Conservation (phyloP, 2,113 vertebrate genomes). For the Atractosteus spatula region DNA sequence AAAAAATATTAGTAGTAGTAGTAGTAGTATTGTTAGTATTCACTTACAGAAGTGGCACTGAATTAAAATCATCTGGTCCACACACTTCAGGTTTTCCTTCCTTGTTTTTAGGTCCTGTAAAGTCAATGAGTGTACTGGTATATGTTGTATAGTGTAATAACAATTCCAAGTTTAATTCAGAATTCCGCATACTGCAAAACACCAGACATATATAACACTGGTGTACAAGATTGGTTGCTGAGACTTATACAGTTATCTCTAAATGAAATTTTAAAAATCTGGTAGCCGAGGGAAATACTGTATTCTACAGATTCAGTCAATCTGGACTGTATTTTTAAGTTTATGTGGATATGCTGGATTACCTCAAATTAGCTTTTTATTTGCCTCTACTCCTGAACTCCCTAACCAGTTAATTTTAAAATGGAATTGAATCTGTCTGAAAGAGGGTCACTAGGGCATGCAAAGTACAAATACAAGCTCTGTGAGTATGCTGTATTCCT, state of each 20-base stretch:
- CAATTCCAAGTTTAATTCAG: slow-evolving; percentile 3
- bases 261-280: slow-evolving; percentile 1
- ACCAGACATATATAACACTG: not conserved
- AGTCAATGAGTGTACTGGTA: slow-evolving; percentile 34
- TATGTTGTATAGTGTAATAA: slow-evolving; percentile 18
- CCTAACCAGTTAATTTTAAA: slow-evolving; percentile 22
- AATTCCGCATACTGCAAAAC: slow-evolving; percentile 5
- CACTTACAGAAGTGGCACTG: slow-evolving; percentile 57
- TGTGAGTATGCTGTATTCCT: not conserved
- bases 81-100: slow-evolving; percentile 59
- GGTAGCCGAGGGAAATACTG: not conserved
- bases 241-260: not conserved
- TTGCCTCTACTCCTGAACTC: slow-evolving; percentile 8
- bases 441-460: not conserved
- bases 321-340: slow-evolving; percentile 11
- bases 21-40: slow-evolving; percentile 47
- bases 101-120: slow-evolving; percentile 48
- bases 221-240: slow-evolving; percentile 10
- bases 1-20: slow-evolving; percentile 27
- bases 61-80: slow-evolving; percentile 56
- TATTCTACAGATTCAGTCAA: not conserved
- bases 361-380: slow-evolving; percentile 22
- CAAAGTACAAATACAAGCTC: not conserved
- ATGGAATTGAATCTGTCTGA: slow-evolving; percentile 20
- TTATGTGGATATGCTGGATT: slow-evolving; percentile 21